Evolutionary conservation across 1,140 invertebrate species (phyloP).

Genomic region (Rhyacophila brunnea): DNA sequence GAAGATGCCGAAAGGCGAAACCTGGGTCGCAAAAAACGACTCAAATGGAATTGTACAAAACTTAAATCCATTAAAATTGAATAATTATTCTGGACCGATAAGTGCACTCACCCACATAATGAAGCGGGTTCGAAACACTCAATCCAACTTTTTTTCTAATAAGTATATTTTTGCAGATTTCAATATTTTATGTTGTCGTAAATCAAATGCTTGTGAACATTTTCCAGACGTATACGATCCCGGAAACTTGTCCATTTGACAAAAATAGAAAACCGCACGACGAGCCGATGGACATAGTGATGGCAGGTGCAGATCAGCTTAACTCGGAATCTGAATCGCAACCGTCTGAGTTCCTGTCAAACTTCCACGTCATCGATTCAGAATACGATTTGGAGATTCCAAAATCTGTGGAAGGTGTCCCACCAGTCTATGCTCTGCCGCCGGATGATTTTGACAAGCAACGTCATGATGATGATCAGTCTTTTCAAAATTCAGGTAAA

Average conservation of each 20-base stretch:
- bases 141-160: too few species aligned
- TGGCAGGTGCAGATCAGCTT: not conserved
- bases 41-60: too few species aligned
- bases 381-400: slow-evolving; percentile 60
- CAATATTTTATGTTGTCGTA: slow-evolving; percentile 39
- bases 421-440: slow-evolving; percentile 52
- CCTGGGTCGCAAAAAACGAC: too few species aligned
- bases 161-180: not conserved
- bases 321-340: not conserved
- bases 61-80: too few species aligned
- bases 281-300: slow-evolving; percentile 16
- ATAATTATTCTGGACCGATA: too few species aligned
- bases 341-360: not conserved
- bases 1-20: too few species aligned
- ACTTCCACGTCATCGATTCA: slow-evolving; percentile 47
- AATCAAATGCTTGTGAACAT: slow-evolving; percentile 6
- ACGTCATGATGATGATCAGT: not conserved
- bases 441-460: slow-evolving; percentile 39
- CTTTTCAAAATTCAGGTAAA: too few species aligned
- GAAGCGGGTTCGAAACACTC: too few species aligned
- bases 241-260: slow-evolving; percentile 27
- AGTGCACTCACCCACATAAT: too few species aligned
- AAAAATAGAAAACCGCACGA: slow-evolving; percentile 19
- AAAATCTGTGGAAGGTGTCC: slow-evolving; percentile 57
- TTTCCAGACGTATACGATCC: slow-evolving; percentile 27